Conservation (phyloP, 2,888 invertebrate genomes). For the Beris morrisii region DNA sequence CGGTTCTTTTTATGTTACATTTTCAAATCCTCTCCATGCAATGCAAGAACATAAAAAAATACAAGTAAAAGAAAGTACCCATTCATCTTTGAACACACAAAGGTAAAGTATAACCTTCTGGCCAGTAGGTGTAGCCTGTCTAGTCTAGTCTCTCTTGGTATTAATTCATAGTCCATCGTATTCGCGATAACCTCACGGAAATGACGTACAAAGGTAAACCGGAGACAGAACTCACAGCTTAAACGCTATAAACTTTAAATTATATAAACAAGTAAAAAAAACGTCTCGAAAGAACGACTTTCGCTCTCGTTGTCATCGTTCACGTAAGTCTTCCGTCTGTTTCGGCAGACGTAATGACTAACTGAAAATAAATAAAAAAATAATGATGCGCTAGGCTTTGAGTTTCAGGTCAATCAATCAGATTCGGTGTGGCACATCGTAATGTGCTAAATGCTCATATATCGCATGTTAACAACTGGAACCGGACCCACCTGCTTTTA, state of each 20-base stretch:
- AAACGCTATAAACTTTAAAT: not conserved
- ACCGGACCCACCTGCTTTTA: conserved; percentile 26
- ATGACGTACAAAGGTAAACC: not conserved
- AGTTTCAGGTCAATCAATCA: not conserved
- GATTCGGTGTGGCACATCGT: conserved; percentile 11
- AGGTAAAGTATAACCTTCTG: too few relatives aligned
- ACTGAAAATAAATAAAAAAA: not conserved
- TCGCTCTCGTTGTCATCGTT: conserved; percentile 1
- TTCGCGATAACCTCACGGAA: not conserved
- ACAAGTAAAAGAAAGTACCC: too few relatives aligned
- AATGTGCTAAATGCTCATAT: conserved; percentile 3
- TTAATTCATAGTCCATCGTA: too few relatives aligned
- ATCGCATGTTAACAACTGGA: conserved; percentile 17
- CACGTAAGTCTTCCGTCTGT: not conserved
- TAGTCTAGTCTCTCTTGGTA: too few relatives aligned
- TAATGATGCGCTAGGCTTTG: not conserved
- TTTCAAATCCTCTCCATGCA: too few relatives aligned
- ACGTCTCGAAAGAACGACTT: conserved; percentile 10
- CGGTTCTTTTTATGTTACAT: too few relatives aligned
- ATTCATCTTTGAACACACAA: too few relatives aligned
- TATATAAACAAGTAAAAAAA: conserved; percentile 2
- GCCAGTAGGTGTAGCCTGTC: too few relatives aligned
- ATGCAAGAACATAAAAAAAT: too few relatives aligned
- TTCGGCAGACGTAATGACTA: not conserved
- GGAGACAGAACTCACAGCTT: not conserved